Percentiles rank a stretch among this genome's conserved stretches.
Evolutionary conservation across 2,888 invertebrate species (phyloP).

Genomic region (Eristalis tenax): DNA sequence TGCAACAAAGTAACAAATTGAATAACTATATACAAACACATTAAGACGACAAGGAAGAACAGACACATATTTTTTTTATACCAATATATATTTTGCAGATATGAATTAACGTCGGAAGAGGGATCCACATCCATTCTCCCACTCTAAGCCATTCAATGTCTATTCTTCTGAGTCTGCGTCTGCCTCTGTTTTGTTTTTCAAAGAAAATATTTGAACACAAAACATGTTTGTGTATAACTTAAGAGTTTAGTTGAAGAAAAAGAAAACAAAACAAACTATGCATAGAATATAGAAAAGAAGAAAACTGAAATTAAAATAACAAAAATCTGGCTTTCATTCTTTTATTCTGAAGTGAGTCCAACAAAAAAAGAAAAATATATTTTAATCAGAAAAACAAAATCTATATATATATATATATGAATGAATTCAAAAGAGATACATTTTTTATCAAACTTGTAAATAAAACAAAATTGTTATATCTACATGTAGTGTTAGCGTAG

Average conservation of each 20-base stretch:
- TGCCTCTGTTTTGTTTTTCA: conserved; percentile 25
- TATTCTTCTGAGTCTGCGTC: conserved; percentile 6
- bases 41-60: neutral
- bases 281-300: conserved; percentile 31
- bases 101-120: conserved; percentile 38
- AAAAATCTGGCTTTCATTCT: neutral
- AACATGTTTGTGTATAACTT: conserved; percentile 1
- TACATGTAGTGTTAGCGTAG: neutral
- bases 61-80: conserved; percentile 22
- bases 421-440: conserved; percentile 9
- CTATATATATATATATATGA: neutral
- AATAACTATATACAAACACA: conserved; percentile 26
- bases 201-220: neutral
- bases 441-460: conserved; percentile 68
- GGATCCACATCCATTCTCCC: neutral
- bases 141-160: neutral
- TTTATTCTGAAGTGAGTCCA: neutral
- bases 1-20: conserved; percentile 24
- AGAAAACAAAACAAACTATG: neutral
- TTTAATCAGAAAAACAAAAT: conserved; percentile 12
- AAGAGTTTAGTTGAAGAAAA: conserved; percentile 20
- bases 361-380: neutral
- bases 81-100: conserved; percentile 62
- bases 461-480: conserved; percentile 7
- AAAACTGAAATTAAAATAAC: conserved; percentile 47